Percentiles rank a stretch among this genome's conserved stretches.
phyloP scores from a whole-genome alignment of 2,888 invertebrate species.

The Acanthosoma haemorrhoidale region DNA sequence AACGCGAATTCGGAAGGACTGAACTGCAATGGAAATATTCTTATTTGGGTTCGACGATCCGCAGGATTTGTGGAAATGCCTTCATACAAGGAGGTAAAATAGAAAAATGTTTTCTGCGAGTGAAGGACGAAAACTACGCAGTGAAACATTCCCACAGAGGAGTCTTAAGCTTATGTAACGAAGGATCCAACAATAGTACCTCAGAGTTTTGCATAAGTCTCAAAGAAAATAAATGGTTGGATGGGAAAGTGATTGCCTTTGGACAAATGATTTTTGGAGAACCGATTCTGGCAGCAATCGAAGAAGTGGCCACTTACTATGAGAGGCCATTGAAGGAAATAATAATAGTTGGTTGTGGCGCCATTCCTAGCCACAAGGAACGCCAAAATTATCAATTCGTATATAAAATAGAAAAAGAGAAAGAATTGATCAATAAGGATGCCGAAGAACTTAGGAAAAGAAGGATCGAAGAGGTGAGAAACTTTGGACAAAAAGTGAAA shows the following conservation, averaged over 20 bases:
- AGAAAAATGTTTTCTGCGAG: background rate
- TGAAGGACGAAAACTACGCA: conserved; percentile 3
- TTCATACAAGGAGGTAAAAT: conserved; percentile 19
- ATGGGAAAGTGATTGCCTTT: conserved; percentile 65
- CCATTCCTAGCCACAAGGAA: background rate
- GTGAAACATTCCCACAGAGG: conserved; percentile 6
- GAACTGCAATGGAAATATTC: background rate
- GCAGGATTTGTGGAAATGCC: background rate
- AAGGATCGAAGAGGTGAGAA: background rate
- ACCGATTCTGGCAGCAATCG: conserved; percentile 52
- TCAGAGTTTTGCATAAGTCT: conserved; percentile 66
- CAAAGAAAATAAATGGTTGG: conserved; percentile 65
- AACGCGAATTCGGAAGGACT: background rate
- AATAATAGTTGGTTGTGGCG: conserved; percentile 28
- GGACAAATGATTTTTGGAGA: conserved; percentile 51
- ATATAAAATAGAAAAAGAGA: conserved; percentile 3
- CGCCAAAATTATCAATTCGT: background rate
- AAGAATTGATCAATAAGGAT: background rate
- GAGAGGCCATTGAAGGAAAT: conserved; percentile 51
- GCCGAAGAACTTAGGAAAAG: background rate
- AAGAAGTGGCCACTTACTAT: conserved; percentile 57
- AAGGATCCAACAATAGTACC: conserved; percentile 14
- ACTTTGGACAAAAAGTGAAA: background rate
- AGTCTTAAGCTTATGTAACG: background rate
- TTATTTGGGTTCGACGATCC: conserved; percentile 11